Base-by-base conservation (phyloP, 2,797 vertebrate species). In the Tokudaia muenninki region DNA sequence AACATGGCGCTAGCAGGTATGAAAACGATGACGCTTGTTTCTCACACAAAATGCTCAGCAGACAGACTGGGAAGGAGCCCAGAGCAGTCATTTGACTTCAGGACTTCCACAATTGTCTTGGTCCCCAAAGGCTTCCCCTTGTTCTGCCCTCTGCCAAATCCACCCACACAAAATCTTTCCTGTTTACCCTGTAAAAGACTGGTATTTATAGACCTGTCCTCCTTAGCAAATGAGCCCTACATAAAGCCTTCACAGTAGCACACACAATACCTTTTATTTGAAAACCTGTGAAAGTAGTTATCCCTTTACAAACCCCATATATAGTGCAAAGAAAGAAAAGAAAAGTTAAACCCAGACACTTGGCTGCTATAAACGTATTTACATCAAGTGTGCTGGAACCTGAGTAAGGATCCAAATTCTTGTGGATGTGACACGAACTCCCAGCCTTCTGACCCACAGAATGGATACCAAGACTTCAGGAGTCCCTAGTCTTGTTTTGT, bases 121-220 rank as follows among this genome's bases (percentile, higher is more conserved):
- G n/a, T 75, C 52, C 83, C 92, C 61, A 75, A 78, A 72, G 0
- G 22, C 80, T 87, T 92, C 63, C 55, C 84, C 57, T 41, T 87
- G 78, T 87, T 79, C 63, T 82, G 91, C 86, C 81, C 91, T 80
- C 90, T 96, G 95, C 90, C 94, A 97, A 91, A 96, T 96, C 92
- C 52, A 91, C 83, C 94, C 96, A 96, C 97, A 97, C 95, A 92
- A 90, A 92, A 91, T 65, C 92, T 94, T 98, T 97, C 97, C 97
- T 98, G 95, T 97, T 97, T 96, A 96, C 55, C 8, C 41, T 94
- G 92, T 57, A 83, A 87, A 97, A 92, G 81, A 95, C 91, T 94
- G 75, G 70, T 78, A 91, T 97, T 97, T 82, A 31, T 79, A 57
- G 93, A 86, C 47, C 70, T 63, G 72, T 63, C 65, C 16, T 21